These are phyloP conservation scores for Cantharis rufa DNA, from an alignment of 2,888 invertebrate species.

Conservation along the genomic window DNA sequence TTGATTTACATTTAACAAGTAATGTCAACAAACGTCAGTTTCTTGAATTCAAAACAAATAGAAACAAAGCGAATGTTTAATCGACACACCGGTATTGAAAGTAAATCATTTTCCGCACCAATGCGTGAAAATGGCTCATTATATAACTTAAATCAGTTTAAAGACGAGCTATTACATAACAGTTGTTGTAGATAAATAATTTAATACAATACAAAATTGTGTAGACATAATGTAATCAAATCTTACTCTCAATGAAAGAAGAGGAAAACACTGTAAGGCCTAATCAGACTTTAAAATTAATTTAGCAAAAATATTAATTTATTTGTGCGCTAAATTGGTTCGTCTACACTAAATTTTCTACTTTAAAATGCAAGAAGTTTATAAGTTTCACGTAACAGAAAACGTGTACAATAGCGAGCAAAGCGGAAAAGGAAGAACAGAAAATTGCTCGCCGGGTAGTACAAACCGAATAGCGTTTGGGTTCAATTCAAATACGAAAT, in stretches of 20 bases:
- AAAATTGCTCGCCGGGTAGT: neutral
- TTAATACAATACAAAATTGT: too few species aligned
- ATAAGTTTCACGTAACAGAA: neutral
- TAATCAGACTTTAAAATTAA: neutral
- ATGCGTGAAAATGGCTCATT: too few species aligned
- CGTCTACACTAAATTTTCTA: neutral
- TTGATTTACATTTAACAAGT: too few species aligned
- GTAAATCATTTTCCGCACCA: too few species aligned
- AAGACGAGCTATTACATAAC: too few species aligned
- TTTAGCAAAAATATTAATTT: neutral
- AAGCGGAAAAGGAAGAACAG: neutral
- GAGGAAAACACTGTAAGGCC: neutral
- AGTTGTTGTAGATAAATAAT: too few species aligned
- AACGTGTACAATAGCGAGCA: neutral
- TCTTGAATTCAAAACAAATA: too few species aligned
- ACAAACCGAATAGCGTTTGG: neutral
- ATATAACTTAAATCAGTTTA: too few species aligned
- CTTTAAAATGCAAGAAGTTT: neutral
- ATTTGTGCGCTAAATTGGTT: neutral
- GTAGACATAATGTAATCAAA: neutral
- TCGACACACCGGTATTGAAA: too few species aligned
- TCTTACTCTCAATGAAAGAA: neutral
- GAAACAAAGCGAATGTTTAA: too few species aligned
- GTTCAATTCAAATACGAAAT: neutral
- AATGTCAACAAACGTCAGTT: too few species aligned